Base-by-base conservation (phyloP, 2,888 invertebrate genomes). In the Charanyca ferruginea region DNA sequence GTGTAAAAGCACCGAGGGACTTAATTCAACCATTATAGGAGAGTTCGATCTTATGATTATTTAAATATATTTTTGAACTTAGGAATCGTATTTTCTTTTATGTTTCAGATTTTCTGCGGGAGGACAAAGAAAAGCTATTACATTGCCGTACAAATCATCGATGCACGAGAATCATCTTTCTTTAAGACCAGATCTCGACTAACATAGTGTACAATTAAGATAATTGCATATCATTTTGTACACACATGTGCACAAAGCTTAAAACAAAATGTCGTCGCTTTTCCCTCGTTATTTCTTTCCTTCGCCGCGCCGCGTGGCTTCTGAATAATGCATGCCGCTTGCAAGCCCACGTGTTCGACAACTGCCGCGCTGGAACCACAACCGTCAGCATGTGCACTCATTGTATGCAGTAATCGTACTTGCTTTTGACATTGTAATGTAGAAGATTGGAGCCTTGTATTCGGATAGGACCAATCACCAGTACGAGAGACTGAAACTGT, bases 291-390 rank as follows among this genome's bases (percentile, higher is more conserved):
- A 80, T 77, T 70, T 53, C 60, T 66, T 55, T 54, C 47, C 67
- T 67, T 53, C 55, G 65, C 28, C 8, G 45, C 45, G 49, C 55
- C 16, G 62, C 51, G 38, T 38, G 8, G 38, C 49, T 42, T 8
- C 49, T 79, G 73, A 66, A 80, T 80, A 80, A 80, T 83, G 69
- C 69, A 83, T 58, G 57, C 18, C 35, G 60, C 49, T 61, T 61
- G 74, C 60, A 55, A 38, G 22, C 41, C 20, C 51, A 35, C 47
- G 54, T 66, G 51, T 13, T 38, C 69, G 22, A 58, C 76, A 58
- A 74, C 61, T 58, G 69, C 49, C 44, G 67, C 57, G 48, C 28
- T 28, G 41, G 6, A 22, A 32, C n/a, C n/a, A n/a, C n/a, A n/a
- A n/a, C 41, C 51, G 45, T 13, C 16, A 22, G 22, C 45, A 44